phyloP scores from a whole-genome alignment of 2,888 invertebrate genomes.

The Lydus trimaculatus region DNA sequence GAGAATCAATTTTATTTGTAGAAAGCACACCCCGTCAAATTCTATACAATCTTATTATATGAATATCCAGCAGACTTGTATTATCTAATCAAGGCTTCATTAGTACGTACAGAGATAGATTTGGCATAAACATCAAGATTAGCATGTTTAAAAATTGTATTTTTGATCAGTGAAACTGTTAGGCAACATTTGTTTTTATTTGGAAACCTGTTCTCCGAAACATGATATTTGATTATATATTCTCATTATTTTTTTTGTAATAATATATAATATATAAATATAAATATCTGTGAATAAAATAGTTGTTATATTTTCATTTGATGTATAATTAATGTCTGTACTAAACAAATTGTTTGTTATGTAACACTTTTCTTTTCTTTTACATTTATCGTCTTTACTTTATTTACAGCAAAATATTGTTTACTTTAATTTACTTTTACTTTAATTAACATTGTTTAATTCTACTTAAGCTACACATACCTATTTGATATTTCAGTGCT shows the following conservation, averaged over 20 bases:
- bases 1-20: too few relatives aligned
- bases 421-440: slow-evolving; percentile 17
- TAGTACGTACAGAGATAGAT: background rate
- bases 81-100: background rate
- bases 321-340: slow-evolving; percentile 24
- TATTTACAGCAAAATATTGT: slow-evolving; percentile 26
- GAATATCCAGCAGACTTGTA: too few relatives aligned
- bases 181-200: background rate
- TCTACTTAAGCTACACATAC: slow-evolving; percentile 40
- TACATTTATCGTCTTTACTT: background rate
- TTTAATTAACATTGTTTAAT: slow-evolving; percentile 31
- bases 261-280: background rate
- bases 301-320: slow-evolving; percentile 28
- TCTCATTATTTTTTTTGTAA: background rate
- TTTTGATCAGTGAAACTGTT: background rate
- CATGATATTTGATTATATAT: background rate
- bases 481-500: slow-evolving; percentile 36
- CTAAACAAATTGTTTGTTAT: slow-evolving; percentile 14
- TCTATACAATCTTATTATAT: too few relatives aligned
- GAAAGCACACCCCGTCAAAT: too few relatives aligned
- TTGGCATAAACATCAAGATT: background rate
- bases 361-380: background rate
- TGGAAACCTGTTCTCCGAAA: background rate
- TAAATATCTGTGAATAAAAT: slow-evolving; percentile 5
- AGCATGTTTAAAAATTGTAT: background rate